A percentile compares a stretch with the other conserved stretches of the same genome.
These are phyloP conservation scores for Indri indri DNA, from an alignment of 2,113 vertebrate genomes.

Conservation along the genomic window DNA sequence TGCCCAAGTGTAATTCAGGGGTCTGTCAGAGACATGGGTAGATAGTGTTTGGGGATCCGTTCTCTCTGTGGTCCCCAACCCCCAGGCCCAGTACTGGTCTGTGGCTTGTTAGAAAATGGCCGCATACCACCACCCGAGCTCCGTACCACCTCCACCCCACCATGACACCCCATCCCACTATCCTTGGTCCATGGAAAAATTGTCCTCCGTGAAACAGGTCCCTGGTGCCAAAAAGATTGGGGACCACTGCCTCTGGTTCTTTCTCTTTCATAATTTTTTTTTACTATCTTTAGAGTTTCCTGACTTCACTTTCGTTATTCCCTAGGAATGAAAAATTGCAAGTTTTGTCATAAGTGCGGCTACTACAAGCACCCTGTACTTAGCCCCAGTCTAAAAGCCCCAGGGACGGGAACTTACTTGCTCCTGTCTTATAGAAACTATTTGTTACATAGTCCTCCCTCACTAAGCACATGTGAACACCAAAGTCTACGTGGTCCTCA, in stretches of 20 bases:
- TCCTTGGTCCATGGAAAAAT: too few species aligned
- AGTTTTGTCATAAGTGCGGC: not conserved
- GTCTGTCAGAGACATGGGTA: not conserved
- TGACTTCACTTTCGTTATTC: not conserved
- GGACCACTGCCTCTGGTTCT: not conserved
- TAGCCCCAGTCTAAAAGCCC: not conserved
- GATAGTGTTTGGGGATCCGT: not conserved
- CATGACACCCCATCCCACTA: too few species aligned
- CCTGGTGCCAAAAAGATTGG: too few species aligned
- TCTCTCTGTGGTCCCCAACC: too few species aligned
- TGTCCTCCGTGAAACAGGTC: too few species aligned
- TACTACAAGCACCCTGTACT: accelerated
- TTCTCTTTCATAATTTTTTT: not conserved
- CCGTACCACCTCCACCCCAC: too few species aligned
- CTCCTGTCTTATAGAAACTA: not conserved
- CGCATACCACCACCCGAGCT: too few species aligned
- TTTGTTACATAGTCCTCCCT: not conserved
- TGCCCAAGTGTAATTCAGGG: not conserved
- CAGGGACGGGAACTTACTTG: not conserved
- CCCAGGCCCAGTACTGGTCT: too few species aligned
- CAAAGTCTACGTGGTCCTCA: not conserved
- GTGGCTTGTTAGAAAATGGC: too few species aligned
- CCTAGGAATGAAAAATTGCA: not conserved
- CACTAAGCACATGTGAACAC: not conserved
- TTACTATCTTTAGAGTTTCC: not conserved